Evolutionary conservation across 2,113 vertebrate genomes (phyloP).

Genomic region (Catharus bicknelli): DNA sequence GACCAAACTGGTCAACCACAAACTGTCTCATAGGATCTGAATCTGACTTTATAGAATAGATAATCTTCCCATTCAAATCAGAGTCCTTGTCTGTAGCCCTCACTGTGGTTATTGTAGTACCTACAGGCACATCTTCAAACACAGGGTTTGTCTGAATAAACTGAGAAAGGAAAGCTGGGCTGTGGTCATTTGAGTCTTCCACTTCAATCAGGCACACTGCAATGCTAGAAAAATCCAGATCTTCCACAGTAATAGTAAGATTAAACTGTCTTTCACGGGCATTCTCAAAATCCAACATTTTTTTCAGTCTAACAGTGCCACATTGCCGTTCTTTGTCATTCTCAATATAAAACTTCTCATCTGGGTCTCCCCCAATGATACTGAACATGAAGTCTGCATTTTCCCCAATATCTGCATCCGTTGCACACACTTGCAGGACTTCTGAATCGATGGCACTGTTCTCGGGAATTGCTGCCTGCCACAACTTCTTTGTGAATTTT

Average conservation of each 20-base stretch:
- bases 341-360: slow-evolving; percentile 87
- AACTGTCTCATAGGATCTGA: slow-evolving; percentile 82
- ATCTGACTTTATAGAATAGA: slow-evolving; percentile 80
- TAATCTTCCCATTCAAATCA: slow-evolving; percentile 81
- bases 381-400: slow-evolving; percentile 85
- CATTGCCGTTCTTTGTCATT: slow-evolving; percentile 78
- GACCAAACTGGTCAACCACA: slow-evolving; percentile 77
- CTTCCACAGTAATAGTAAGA: slow-evolving; percentile 85
- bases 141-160: slow-evolving; percentile 77
- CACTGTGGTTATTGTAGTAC: slow-evolving; percentile 79
- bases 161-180: slow-evolving; percentile 83
- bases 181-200: slow-evolving; percentile 88
- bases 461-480: slow-evolving; percentile 77
- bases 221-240: slow-evolving; percentile 82
- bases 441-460: slow-evolving; percentile 76
- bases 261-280: slow-evolving; percentile 85
- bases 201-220: slow-evolving; percentile 85
- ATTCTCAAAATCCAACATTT: slow-evolving; percentile 85
- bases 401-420: slow-evolving; percentile 80
- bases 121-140: slow-evolving; percentile 79
- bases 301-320: slow-evolving; percentile 82
- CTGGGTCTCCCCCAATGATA: slow-evolving; percentile 83
- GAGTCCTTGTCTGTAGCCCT: slow-evolving; percentile 86
- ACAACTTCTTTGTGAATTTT: slow-evolving; percentile 76
- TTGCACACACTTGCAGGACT: slow-evolving; percentile 79